Evolutionary conservation across 2,113 vertebrate genomes (phyloP).

Genomic region (Zosterops lateralis): DNA sequence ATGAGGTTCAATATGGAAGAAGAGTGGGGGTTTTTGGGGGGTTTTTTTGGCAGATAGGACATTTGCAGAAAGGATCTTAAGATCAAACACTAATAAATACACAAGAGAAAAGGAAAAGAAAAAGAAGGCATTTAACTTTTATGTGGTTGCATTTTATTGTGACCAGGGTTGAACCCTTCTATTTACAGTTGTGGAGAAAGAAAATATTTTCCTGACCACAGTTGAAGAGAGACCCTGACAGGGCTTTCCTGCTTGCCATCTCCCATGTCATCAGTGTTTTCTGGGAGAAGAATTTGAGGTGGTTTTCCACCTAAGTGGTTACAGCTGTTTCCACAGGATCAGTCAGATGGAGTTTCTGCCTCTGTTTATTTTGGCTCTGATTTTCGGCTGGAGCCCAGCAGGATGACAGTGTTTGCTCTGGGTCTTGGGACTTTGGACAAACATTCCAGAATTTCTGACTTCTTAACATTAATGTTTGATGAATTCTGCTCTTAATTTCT

Average conservation of each 20-base stretch:
- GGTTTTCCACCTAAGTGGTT: constrained; percentile 88
- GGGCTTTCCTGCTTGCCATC: constrained; percentile 76
- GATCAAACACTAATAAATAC: background rate
- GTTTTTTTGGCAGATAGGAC: background rate
- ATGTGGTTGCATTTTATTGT: constrained; percentile 46
- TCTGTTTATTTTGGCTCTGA: constrained; percentile 86
- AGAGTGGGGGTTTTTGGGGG: background rate
- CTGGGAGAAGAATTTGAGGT: constrained; percentile 82
- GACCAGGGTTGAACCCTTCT: constrained; percentile 42
- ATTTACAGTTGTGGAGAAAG: constrained; percentile 77
- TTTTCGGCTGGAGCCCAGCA: constrained; percentile 79
- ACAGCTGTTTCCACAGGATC: constrained; percentile 92
- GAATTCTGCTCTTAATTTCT: constrained; percentile 81
- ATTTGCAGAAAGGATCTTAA: background rate
- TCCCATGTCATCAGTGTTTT: constrained; percentile 82
- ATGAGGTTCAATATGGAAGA: background rate
- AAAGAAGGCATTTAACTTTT: background rate
- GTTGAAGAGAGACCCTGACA: constrained; percentile 76
- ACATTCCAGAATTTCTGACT: constrained; percentile 85
- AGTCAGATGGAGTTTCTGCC: constrained; percentile 85
- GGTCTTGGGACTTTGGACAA: constrained; percentile 81
- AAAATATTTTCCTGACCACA: constrained; percentile 77
- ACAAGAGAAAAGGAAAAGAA: background rate
- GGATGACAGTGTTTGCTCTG: constrained; percentile 76
- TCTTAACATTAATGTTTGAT: constrained; percentile 82